Evolutionary conservation across 1,140 invertebrate species (phyloP), one percentile per base, ranked within the genome.

Genomic region (Drosophila saltans): DNA sequence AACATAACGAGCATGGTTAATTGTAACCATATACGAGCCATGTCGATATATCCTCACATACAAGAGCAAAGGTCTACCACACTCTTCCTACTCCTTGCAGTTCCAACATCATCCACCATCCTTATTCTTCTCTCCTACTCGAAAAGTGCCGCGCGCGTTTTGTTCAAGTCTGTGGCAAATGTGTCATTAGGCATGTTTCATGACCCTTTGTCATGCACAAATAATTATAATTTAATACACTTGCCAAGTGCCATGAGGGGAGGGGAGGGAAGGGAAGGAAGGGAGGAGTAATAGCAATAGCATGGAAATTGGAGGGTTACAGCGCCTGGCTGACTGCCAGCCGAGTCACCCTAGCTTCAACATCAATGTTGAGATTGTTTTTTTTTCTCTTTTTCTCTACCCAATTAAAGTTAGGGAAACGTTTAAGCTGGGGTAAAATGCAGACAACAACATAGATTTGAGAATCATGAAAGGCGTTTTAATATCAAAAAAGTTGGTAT

Each of bases 151-250:
- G 66, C 39, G 45, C 67, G 75, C 81, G 74, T 80, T 84, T 89
- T 89, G 77, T 89, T 81, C 71, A 78, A 78, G 84, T 71, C 85
- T 89, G 84, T 89, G 80, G 84, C 84, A 89, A 89, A 89, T 89
- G 84, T 89, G 84, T 89, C 84, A 89, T 89, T 89, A 89, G 84
- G 80, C 84, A 89, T 89, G 84, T 89, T 89, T 89, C 84, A 89
- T 84, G 84, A 89, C 84, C 84, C 84, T 84, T 89, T 89, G 84
- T 89, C 84, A 89, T 89, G 84, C 84, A 89, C 84, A 89, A 84
- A 89, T 89, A 89, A 89, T 89, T 89, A 89, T 89, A 89, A 89
- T 89, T 89, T 89, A 89, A 89, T 84, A 84, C 84, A 84, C 84
- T 89, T 89, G 71, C 65, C 73, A 30, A 30, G 28, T 30, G 28